Evolutionary conservation across 2,113 vertebrate genomes (phyloP).

Genomic region (Microtus montanus): DNA sequence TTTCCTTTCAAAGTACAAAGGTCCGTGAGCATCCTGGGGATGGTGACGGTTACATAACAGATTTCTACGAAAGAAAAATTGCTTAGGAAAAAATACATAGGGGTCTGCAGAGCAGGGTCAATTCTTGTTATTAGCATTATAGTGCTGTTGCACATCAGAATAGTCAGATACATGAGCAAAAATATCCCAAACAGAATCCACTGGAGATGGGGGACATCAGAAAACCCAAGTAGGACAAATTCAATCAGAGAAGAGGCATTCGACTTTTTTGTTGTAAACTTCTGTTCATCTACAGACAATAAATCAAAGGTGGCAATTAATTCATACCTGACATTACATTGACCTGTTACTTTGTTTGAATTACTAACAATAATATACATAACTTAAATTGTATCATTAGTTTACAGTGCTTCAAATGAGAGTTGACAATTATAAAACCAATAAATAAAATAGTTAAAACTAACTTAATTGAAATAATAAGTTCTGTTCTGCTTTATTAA

Average conservation of each 20-base stretch:
- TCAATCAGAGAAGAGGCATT: conserved; percentile 19
- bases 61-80: conserved; percentile 76
- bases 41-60: conserved; percentile 66
- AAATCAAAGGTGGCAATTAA: conserved; percentile 9
- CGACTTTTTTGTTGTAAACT: not conserved
- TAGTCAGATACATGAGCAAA: conserved; percentile 59
- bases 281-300: not conserved
- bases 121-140: conserved; percentile 47
- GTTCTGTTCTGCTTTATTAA: not conserved
- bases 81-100: conserved; percentile 72
- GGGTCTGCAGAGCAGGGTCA: conserved; percentile 40
- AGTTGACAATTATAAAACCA: not conserved
- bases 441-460: not conserved
- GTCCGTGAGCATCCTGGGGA: conserved; percentile 61
- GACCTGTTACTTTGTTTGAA: not conserved
- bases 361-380: not conserved
- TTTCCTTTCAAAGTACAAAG: conserved; percentile 34
- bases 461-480: not conserved
- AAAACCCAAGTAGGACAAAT: conserved; percentile 70
- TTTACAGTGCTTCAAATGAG: not conserved
- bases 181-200: conserved; percentile 61
- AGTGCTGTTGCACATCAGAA: conserved; percentile 53
- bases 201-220: not conserved
- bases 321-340: not conserved
- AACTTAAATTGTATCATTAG: not conserved